Evolutionary conservation across 2,888 invertebrate genomes (phyloP).

Genomic region (Habrosyne pyritoides): DNA sequence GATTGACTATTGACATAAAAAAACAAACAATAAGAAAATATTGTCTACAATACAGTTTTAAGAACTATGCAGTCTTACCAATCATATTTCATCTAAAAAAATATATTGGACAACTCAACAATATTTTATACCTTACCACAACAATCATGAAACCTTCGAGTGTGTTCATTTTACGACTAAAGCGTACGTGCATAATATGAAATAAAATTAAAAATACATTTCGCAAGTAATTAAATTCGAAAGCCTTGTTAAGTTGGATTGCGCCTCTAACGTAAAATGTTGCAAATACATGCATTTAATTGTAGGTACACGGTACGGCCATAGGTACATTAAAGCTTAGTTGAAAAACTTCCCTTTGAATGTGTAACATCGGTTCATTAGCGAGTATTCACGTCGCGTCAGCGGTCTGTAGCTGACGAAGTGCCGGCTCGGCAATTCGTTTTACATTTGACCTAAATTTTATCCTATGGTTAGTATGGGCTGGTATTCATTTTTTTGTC

Average conservation of each 20-base stretch:
- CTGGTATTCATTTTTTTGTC: not conserved
- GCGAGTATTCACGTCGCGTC: slow-evolving; percentile 61
- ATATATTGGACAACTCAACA: too few relatives aligned
- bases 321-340: slow-evolving; percentile 16
- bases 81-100: too few relatives aligned
- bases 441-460: slow-evolving; percentile 65
- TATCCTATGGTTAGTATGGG: slow-evolving; percentile 10
- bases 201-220: not conserved
- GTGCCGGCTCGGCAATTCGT: slow-evolving; percentile 53
- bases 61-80: too few relatives aligned
- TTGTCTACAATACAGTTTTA: too few relatives aligned
- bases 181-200: too few relatives aligned
- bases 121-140: too few relatives aligned
- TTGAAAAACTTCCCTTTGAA: slow-evolving; percentile 56
- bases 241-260: not conserved
- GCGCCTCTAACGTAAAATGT: not conserved
- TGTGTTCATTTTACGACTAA: too few relatives aligned
- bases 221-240: not conserved
- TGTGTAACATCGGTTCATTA: slow-evolving; percentile 69
- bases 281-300: not conserved
- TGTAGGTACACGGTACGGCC: not conserved
- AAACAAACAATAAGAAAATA: too few relatives aligned
- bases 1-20: too few relatives aligned
- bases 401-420: slow-evolving; percentile 47
- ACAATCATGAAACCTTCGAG: too few relatives aligned